These are phyloP conservation scores for Poecilus cupreus DNA, from an alignment of 2,888 invertebrate species.

Conservation along the genomic window DNA sequence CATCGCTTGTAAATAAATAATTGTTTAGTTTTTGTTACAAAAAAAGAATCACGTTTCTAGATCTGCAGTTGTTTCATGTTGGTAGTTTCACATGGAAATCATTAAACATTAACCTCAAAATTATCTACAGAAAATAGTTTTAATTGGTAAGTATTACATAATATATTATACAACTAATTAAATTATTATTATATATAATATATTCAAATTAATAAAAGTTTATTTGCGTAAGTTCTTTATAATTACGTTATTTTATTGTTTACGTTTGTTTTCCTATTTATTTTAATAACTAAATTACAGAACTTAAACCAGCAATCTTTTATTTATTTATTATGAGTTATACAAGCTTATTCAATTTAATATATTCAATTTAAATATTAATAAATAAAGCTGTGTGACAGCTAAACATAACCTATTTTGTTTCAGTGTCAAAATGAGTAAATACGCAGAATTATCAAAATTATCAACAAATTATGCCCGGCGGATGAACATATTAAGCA, in stretches of 20 bases:
- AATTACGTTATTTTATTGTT: too few relatives aligned
- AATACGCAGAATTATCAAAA: slow-evolving; percentile 82
- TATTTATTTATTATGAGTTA: not conserved
- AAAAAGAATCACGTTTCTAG: not conserved
- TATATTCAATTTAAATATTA: not conserved
- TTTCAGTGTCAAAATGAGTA: slow-evolving; percentile 72
- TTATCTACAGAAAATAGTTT: not conserved
- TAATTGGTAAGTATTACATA: not conserved
- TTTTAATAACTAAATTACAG: not conserved
- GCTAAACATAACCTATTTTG: not conserved
- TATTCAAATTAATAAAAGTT: too few relatives aligned
- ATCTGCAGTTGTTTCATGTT: not conserved
- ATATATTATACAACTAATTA: not conserved
- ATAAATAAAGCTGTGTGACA: not conserved
- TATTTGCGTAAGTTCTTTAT: too few relatives aligned
- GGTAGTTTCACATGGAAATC: slow-evolving; percentile 50
- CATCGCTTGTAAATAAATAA: not conserved
- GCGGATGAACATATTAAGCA: slow-evolving; percentile 90
- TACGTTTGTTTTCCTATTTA: too few relatives aligned
- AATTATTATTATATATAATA: too few relatives aligned
- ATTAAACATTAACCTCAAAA: not conserved
- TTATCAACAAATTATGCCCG: slow-evolving; percentile 86
- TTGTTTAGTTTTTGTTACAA: not conserved
- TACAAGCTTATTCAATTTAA: not conserved
- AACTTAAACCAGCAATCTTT: not conserved